Conservation (phyloP, 2,797 vertebrate genomes). For the Calcarius lapponicus region DNA sequence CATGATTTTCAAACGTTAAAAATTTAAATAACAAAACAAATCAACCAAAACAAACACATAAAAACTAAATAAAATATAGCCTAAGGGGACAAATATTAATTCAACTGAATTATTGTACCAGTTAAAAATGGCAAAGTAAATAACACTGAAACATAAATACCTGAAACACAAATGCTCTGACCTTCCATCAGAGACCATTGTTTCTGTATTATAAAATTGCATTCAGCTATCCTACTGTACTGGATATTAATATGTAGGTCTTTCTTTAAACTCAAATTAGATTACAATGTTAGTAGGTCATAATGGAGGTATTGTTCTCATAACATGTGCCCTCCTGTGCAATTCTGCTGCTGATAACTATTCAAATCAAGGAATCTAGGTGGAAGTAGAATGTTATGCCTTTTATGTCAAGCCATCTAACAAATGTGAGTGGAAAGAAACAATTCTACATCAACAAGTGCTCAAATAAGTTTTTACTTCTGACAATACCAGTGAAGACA, state of each 20-base stretch:
- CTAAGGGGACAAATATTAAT: not conserved
- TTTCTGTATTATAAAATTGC: not conserved
- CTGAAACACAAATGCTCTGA: not conserved
- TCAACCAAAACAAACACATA: not conserved
- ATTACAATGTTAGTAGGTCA: slow-evolving; percentile 58
- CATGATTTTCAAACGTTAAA: not conserved
- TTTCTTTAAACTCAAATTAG: slow-evolving; percentile 23
- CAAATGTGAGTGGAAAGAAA: not conserved
- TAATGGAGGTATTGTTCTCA: slow-evolving; percentile 46
- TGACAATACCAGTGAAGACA: not conserved
- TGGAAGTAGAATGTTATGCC: not conserved
- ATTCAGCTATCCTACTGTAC: not conserved
- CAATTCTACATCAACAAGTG: not conserved
- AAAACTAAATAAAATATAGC: not conserved
- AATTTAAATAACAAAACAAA: not conserved
- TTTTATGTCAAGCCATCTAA: not conserved
- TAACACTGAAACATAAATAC: not conserved
- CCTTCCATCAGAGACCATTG: not conserved
- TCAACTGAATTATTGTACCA: not conserved
- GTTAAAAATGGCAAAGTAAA: not conserved
- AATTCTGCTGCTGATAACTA: slow-evolving; percentile 27
- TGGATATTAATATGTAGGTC: not conserved
- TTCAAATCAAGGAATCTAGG: not conserved
- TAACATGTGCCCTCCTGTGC: not conserved
- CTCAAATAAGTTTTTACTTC: not conserved